Percentiles rank a stretch among this genome's conserved stretches.
Conservation (phyloP, 2,888 invertebrate genomes). For the Rosalia funebris region DNA sequence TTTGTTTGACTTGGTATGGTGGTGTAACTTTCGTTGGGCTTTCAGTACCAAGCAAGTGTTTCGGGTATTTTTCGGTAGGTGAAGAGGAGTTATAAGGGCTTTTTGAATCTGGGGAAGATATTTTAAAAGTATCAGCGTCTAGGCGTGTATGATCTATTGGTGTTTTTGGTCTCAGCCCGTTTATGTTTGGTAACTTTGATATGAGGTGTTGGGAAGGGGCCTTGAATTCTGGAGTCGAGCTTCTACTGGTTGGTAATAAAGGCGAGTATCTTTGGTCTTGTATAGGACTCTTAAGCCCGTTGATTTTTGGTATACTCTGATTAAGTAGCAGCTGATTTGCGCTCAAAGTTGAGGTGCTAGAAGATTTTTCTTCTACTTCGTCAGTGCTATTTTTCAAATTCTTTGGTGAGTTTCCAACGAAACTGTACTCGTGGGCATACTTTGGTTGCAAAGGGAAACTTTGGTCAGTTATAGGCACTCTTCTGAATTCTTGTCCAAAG, state of each 20-base stretch:
- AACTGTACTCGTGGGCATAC: not conserved
- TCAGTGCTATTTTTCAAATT: not conserved
- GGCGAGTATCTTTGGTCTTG: not conserved
- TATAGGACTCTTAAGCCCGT: not conserved
- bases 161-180: not conserved
- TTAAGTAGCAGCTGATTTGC: not conserved
- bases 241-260: not conserved
- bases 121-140: too few species aligned
- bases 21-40: not conserved
- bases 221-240: not conserved
- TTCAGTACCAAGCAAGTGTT: not conserved
- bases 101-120: not conserved
- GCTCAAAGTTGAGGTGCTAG: too few species aligned
- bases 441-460: too few species aligned
- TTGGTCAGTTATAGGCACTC: too few species aligned
- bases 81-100: not conserved
- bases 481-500: not conserved
- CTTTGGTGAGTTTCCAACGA: not conserved
- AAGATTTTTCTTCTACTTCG: too few species aligned
- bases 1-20: not conserved
- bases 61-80: not conserved
- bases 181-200: not conserved
- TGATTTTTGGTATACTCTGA: not conserved
- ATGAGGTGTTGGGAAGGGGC: not conserved
- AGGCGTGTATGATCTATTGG: too few species aligned